Evolutionary conservation across 1,140 invertebrate species (phyloP).

Genomic region (Drosophila cardini): DNA sequence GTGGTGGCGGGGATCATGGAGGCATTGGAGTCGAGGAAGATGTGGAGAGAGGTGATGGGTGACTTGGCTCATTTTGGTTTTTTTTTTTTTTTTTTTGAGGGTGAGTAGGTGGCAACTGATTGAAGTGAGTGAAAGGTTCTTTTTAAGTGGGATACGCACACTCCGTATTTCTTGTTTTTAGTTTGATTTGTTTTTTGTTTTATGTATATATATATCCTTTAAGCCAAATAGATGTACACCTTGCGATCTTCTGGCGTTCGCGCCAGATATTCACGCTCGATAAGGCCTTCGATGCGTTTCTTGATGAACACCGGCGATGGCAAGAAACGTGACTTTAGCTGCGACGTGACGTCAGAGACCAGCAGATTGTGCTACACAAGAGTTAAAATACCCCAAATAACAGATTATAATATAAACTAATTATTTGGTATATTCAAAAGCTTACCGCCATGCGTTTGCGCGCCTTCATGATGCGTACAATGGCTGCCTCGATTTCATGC

Average conservation of each 20-base stretch:
- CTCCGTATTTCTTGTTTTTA: too few relatives aligned
- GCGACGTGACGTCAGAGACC: constrained; percentile 98
- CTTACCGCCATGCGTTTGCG: constrained; percentile 95
- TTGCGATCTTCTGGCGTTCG: constrained; percentile 98
- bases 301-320: constrained; percentile 99
- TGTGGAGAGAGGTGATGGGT: too few relatives aligned
- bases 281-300: constrained; percentile 99
- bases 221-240: constrained; percentile 96
- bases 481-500: constrained; percentile 99
- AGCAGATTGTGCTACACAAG: constrained; percentile 93
- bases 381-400: background rate
- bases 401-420: background rate
- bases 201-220: constrained; percentile 59
- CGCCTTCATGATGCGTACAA: constrained; percentile 99
- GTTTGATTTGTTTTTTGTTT: too few relatives aligned
- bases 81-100: background rate
- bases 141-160: too few relatives aligned
- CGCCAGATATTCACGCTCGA: constrained; percentile 99
- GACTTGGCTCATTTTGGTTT: too few relatives aligned
- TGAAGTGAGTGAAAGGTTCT: constrained; percentile 24
- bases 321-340: constrained; percentile 97
- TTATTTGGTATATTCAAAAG: constrained; percentile 36
- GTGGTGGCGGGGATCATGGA: background rate
- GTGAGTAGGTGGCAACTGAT: constrained; percentile 23
- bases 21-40: too few relatives aligned